These are phyloP conservation scores for Barnardius zonarius DNA, from an alignment of 2,113 vertebrate species.

Conservation along the genomic window DNA sequence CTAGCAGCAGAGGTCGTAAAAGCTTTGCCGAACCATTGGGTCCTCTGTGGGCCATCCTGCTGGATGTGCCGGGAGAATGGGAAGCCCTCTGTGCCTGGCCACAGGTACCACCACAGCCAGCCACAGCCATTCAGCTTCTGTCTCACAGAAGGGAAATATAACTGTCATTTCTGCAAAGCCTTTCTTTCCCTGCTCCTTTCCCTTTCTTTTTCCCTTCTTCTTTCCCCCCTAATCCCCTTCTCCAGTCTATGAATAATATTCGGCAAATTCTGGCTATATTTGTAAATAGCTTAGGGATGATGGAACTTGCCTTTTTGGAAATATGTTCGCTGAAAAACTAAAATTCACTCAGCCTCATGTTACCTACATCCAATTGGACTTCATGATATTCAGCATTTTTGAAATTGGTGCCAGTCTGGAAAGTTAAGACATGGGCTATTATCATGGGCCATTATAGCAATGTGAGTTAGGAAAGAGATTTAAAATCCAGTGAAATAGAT, in stretches of 20 bases:
- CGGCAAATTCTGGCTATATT: background rate
- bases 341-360: background rate
- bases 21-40: rapidly evolving
- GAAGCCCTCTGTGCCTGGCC: background rate
- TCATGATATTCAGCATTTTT: background rate
- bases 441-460: background rate
- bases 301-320: background rate
- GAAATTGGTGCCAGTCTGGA: background rate
- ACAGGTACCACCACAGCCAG: background rate
- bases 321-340: background rate
- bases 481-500: background rate
- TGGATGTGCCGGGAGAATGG: background rate
- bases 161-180: background rate
- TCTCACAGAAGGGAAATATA: background rate
- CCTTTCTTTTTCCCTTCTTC: background rate
- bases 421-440: background rate
- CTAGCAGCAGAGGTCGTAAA: background rate
- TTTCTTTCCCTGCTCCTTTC: background rate
- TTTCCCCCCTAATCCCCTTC: too few species aligned
- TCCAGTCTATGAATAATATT: background rate
- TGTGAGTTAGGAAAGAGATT: background rate
- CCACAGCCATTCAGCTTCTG: background rate
- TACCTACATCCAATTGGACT: background rate
- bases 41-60: background rate
- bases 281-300: background rate